phyloP scores from a whole-genome alignment of 2,888 invertebrate species.

The Protonemura montana region DNA sequence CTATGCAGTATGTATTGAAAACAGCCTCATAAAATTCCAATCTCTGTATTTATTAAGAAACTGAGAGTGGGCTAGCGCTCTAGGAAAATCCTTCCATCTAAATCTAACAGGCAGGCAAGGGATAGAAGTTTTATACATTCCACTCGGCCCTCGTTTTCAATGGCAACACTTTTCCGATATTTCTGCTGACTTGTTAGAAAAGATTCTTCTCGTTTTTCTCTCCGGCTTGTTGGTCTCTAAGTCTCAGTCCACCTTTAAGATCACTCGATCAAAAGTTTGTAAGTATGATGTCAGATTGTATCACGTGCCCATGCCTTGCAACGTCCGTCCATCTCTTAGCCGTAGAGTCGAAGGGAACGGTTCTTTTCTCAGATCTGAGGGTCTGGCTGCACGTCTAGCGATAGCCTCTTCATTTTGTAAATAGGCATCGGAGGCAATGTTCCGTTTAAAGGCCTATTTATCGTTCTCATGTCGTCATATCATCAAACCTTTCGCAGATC shows the following conservation, averaged over 20 bases:
- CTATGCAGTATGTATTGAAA: neutral
- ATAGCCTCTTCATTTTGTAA: neutral
- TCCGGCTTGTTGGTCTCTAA: slow-evolving; percentile 8
- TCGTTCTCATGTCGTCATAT: neutral
- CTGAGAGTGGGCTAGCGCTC: neutral
- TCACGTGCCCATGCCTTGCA: slow-evolving; percentile 15
- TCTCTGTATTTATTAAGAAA: slow-evolving; percentile 1
- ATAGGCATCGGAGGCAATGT: neutral
- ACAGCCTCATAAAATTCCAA: neutral
- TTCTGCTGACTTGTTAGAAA: slow-evolving; percentile 20
- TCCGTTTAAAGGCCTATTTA: neutral
- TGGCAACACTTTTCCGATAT: slow-evolving; percentile 29
- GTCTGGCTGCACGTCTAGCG: neutral
- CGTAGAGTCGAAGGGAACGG: slow-evolving; percentile 12
- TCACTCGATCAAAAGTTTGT: slow-evolving; percentile 37
- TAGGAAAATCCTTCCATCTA: neutral
- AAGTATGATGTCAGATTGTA: slow-evolving; percentile 38
- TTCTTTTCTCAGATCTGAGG: neutral
- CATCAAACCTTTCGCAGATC: neutral
- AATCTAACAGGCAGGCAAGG: neutral
- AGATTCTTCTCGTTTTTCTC: neutral
- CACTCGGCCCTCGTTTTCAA: slow-evolving; percentile 14
- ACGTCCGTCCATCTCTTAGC: neutral
- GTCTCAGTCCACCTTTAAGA: slow-evolving; percentile 15
- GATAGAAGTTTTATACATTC: neutral